These are phyloP conservation scores for Nycticryphes semicollaris DNA, from an alignment of 2,113 vertebrate species.

Conservation along the genomic window DNA sequence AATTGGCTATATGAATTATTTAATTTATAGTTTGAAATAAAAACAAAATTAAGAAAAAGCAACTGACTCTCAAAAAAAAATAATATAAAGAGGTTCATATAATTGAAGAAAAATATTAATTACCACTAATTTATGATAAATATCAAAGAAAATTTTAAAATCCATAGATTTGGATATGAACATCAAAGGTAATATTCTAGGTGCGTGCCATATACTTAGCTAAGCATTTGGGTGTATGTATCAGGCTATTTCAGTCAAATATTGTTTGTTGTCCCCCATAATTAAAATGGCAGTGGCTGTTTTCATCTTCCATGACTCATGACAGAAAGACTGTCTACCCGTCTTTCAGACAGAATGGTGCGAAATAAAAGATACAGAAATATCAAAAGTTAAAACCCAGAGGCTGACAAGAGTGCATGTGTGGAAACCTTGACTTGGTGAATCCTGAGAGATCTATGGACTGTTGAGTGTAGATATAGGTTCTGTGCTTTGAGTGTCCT, in stretches of 20 bases:
- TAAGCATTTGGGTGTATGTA: not conserved
- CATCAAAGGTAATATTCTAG: not conserved
- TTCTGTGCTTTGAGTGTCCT: not conserved
- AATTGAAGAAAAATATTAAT: not conserved
- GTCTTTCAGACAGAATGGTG: not conserved
- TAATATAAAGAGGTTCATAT: not conserved
- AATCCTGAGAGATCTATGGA: not conserved
- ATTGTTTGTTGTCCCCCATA: not conserved
- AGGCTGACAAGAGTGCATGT: not conserved
- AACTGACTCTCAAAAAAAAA: not conserved
- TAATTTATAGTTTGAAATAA: not conserved
- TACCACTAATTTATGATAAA: not conserved
- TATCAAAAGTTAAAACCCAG: not conserved
- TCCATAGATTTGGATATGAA: not conserved
- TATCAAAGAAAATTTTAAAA: not conserved
- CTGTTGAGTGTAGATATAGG: not conserved
- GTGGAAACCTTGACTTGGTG: not conserved
- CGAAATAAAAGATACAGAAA: not conserved
- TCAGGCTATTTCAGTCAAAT: not conserved
- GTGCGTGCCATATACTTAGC: not conserved
- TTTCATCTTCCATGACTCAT: not conserved
- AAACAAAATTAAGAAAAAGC: not conserved
- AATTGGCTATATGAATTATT: not conserved
- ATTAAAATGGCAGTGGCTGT: not conserved
- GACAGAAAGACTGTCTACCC: not conserved